Base-by-base conservation (phyloP, 2,113 vertebrate genomes). In the Falcunculus frontatus region DNA sequence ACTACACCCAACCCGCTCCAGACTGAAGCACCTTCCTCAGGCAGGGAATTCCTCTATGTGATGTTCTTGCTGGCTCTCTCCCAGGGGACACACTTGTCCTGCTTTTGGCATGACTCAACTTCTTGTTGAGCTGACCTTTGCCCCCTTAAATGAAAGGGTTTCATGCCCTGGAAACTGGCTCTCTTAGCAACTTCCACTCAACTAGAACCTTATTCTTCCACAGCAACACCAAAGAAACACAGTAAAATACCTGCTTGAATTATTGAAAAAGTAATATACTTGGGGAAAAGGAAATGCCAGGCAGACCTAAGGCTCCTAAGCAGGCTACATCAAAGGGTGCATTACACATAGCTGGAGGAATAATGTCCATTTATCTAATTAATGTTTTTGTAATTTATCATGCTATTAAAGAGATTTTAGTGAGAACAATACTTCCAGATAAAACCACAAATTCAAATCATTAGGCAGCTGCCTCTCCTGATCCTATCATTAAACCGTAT, bases 321-420 rank as follows among this genome's bases (percentile, higher is more conserved):
- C 62, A 73, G 75, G 60, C 59, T 78, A 78, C 84, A 94, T 96
- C 96, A 95, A 90, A 97, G 92, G 37, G 47, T 72, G 49, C 76
- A 69, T 67, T 94, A 94, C 53, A 64, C 32, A 76, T 67, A 93
- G 72, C 84, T 95, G 63, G 53, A 94, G 93, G 87, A 97, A 97
- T 97, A 97, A 76, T 57, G 52, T 95, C 26, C 50, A 94, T 95
- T 97, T 98, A 93, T 84, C 87, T 94, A 97, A 98, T 97, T 96
- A 97, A 96, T 96, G 95, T 95, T 97, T 98, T 96, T 84, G 93
- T 97, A 96, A 95, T 97, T 97, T 89, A 98, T 37, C 65, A 75
- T 96, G 84, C 59, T 97, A 73, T 93, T 92, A 64, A 81, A 81
- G 90, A 93, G 86, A 93, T 92, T 96, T 97, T 30, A 44, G 90